A percentile compares a stretch with the other conserved stretches of the same genome.
Conservation (phyloP, 2,888 invertebrate species). For the Dynastes grantii region DNA sequence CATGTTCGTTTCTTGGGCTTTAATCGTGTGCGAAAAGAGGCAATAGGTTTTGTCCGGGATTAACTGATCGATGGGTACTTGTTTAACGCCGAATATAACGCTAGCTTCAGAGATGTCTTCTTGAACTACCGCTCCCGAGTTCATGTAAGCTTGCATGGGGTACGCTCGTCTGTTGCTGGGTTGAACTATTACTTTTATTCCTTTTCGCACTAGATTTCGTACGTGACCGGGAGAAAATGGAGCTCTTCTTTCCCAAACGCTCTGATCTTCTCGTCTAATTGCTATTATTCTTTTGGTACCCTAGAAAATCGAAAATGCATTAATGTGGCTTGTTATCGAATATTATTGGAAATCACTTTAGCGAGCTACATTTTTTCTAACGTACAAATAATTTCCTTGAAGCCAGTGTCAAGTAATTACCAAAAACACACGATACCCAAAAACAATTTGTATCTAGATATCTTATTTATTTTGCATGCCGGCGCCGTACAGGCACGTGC, state of each 20-base stretch:
- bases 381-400: too few relatives aligned
- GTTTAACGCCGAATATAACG: constrained; percentile 98
- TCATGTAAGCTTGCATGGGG: constrained; percentile 96
- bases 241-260: constrained; percentile 96
- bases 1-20: constrained; percentile 99
- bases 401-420: too few relatives aligned
- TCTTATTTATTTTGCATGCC: too few relatives aligned
- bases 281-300: constrained; percentile 79
- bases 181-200: constrained; percentile 96
- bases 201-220: constrained; percentile 86
- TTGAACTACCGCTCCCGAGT: constrained; percentile 92
- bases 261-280: constrained; percentile 92
- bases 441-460: too few relatives aligned
- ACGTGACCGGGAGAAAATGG: constrained; percentile 96
- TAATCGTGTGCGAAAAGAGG: constrained; percentile 99
- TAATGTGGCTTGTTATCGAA: background rate
- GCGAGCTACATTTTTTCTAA: background rate
- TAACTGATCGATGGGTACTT: constrained; percentile 92
- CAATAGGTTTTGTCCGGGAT: constrained; percentile 98
- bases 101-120: constrained; percentile 98
- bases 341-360: background rate
- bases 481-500: too few relatives aligned
- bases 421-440: too few relatives aligned
- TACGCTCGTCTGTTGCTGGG: constrained; percentile 98
- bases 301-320: constrained; percentile 50